These are phyloP conservation scores for Leptocoma aspasia DNA, from an alignment of 2,113 vertebrate genomes.

Conservation along the genomic window DNA sequence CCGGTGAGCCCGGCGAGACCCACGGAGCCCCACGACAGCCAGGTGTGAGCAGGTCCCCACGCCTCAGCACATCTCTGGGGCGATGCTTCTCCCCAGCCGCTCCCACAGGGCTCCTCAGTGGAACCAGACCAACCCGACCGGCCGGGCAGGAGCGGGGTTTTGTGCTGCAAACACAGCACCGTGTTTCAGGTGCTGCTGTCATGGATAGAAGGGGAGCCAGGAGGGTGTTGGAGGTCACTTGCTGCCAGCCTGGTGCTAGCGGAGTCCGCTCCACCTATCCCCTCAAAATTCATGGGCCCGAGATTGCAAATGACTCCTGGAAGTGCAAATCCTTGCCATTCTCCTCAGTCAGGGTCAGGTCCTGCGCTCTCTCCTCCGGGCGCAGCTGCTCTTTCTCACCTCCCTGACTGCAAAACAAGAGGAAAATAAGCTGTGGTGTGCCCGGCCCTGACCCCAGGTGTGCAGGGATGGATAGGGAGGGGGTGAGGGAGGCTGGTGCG, in stretches of 20 bases:
- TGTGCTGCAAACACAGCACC: rapidly evolving
- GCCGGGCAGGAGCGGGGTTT: not conserved
- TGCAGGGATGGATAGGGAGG: not conserved
- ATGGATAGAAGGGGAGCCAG: not conserved
- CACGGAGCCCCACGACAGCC: not conserved
- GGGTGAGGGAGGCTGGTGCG: too few relatives aligned
- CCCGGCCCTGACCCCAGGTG: not conserved
- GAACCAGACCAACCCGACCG: not conserved
- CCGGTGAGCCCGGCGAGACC: rapidly evolving
- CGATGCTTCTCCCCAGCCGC: not conserved
- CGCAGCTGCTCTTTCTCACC: not conserved
- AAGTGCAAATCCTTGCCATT: not conserved
- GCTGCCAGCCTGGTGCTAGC: not conserved
- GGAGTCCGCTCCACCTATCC: not conserved
- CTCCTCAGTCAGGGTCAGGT: not conserved
- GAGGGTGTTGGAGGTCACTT: not conserved
- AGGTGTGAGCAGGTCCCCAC: not conserved
- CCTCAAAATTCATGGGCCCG: not conserved
- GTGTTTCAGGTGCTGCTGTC: not conserved
- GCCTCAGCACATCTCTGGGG: not conserved
- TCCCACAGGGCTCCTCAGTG: not conserved
- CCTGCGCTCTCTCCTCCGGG: not conserved
- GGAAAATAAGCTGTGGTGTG: not conserved
- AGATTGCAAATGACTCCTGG: not conserved
- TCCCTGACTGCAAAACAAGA: not conserved